Percentiles rank a stretch among this genome's conserved stretches.
Evolutionary conservation across 2,113 vertebrate species (phyloP).

Genomic region (Datnioides undecimradiatus): DNA sequence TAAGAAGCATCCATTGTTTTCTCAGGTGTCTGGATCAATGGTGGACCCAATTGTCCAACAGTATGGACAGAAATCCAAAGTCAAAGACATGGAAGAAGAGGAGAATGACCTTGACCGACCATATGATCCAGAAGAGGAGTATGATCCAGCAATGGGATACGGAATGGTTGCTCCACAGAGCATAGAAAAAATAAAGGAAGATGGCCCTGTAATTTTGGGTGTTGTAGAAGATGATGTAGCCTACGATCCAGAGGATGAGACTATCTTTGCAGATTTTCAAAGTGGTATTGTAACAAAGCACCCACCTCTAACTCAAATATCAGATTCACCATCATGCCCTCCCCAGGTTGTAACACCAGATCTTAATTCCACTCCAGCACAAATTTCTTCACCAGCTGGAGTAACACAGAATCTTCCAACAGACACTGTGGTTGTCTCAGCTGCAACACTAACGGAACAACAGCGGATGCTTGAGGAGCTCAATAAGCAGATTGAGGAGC

Average conservation of each 20-base stretch:
- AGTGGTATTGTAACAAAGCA: constrained; percentile 80
- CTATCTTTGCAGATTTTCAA: constrained; percentile 92
- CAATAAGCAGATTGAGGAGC: constrained; percentile 97
- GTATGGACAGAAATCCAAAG: constrained; percentile 91
- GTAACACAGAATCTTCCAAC: constrained; percentile 51
- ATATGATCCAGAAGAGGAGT: constrained; percentile 96
- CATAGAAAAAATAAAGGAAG: constrained; percentile 59
- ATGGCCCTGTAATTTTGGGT: constrained; percentile 55
- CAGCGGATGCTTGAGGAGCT: constrained; percentile 96
- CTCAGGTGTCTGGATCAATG: constrained; percentile 75
- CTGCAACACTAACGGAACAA: constrained; percentile 90
- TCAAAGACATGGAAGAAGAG: constrained; percentile 81
- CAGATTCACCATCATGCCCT: constrained; percentile 30
- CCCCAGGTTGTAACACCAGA: constrained; percentile 19
- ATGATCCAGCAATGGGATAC: constrained; percentile 86
- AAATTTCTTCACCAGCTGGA: constrained; percentile 26
- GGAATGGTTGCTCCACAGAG: constrained; percentile 61
- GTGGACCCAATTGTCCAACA: constrained; percentile 94
- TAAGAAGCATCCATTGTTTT: constrained; percentile 57
- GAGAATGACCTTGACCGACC: constrained; percentile 91
- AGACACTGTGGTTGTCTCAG: constrained; percentile 75
- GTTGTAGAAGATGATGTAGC: constrained; percentile 90
- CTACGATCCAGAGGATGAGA: constrained; percentile 97
- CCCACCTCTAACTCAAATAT: constrained; percentile 51
- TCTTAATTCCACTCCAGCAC: constrained; percentile 16